Conservation (phyloP, 2,113 vertebrate species). For the Perccottus glenii region DNA sequence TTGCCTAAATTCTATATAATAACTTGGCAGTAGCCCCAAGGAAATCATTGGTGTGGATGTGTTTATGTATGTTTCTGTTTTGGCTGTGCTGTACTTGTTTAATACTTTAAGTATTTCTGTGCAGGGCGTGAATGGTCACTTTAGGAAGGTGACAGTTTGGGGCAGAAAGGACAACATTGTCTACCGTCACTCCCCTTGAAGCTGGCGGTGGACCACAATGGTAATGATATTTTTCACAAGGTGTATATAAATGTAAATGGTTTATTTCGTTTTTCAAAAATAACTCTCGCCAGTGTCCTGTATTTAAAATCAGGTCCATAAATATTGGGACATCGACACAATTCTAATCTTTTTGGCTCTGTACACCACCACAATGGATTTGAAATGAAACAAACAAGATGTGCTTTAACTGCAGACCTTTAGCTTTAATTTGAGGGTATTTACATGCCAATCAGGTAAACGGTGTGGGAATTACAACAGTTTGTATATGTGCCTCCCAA, state of each 20-base stretch:
- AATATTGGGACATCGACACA: no score
- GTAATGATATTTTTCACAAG: constrained; percentile 50
- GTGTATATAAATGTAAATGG: no score
- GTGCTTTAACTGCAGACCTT: no score
- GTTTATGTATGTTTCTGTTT: not conserved
- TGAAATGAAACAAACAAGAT: no score
- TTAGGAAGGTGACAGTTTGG: constrained; percentile 78
- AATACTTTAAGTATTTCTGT: constrained; percentile 26
- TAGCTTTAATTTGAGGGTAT: no score
- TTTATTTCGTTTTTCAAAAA: not conserved
- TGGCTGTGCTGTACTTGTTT: constrained; percentile 14
- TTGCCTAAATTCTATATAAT: constrained; percentile 1
- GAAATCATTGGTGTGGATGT: not conserved
- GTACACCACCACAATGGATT: no score
- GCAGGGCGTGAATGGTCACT: constrained; percentile 81
- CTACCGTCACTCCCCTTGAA: constrained; percentile 75
- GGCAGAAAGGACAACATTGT: constrained; percentile 77
- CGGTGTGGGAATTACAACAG: no score
- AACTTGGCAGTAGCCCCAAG: not conserved
- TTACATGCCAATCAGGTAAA: no score
- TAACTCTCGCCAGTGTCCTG: not conserved
- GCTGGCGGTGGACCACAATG: constrained; percentile 82
- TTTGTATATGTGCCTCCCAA: no score
- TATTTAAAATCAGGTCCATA: no score
- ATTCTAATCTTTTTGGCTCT: no score